Percentiles rank a stretch among this genome's conserved stretches.
Evolutionary conservation across 2,888 invertebrate species (phyloP).

Genomic region (Alcis repandata): DNA sequence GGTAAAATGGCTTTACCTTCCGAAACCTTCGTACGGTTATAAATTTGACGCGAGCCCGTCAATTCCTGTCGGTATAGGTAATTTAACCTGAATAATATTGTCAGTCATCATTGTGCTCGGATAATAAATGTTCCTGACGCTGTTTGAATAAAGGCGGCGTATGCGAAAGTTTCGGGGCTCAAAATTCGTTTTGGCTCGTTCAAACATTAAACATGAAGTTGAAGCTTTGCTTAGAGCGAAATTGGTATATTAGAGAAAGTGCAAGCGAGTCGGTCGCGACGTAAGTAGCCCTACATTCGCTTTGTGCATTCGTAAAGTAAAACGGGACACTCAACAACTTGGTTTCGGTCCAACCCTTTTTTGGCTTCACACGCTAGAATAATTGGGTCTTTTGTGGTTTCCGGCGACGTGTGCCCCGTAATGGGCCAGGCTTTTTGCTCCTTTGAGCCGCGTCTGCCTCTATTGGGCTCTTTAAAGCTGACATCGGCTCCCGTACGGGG

Average conservation of each 20-base stretch:
- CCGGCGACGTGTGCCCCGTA: constrained; percentile 72
- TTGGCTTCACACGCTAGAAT: constrained; percentile 75
- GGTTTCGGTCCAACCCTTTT: constrained; percentile 74
- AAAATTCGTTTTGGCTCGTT: constrained; percentile 24
- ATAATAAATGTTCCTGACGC: constrained; percentile 48
- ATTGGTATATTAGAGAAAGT: constrained; percentile 28
- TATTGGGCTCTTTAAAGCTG: constrained; percentile 62
- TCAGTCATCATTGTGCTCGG: constrained; percentile 53
- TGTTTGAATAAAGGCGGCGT: constrained; percentile 27
- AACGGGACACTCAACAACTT: constrained; percentile 66
- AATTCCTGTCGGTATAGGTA: constrained; percentile 54
- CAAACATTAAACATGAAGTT: constrained; percentile 10
- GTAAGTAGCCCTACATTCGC: constrained; percentile 46
- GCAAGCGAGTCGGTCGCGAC: constrained; percentile 25
- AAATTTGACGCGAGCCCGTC: constrained; percentile 61
- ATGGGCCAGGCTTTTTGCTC: constrained; percentile 73
- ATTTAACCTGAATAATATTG: constrained; percentile 59
- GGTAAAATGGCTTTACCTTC: constrained; percentile 34
- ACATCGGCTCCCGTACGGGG: constrained; percentile 53
- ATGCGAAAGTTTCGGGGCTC: constrained; percentile 16
- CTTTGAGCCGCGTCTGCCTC: constrained; percentile 67
- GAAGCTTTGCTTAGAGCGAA: constrained; percentile 15
- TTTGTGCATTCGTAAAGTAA: constrained; percentile 60
- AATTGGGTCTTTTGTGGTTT: constrained; percentile 82
- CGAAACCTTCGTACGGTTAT: constrained; percentile 52